Evolutionary conservation across 2,797 vertebrate genomes (phyloP), one percentile per base, ranked within the genome.

Genomic region (Labeo calbasu): DNA sequence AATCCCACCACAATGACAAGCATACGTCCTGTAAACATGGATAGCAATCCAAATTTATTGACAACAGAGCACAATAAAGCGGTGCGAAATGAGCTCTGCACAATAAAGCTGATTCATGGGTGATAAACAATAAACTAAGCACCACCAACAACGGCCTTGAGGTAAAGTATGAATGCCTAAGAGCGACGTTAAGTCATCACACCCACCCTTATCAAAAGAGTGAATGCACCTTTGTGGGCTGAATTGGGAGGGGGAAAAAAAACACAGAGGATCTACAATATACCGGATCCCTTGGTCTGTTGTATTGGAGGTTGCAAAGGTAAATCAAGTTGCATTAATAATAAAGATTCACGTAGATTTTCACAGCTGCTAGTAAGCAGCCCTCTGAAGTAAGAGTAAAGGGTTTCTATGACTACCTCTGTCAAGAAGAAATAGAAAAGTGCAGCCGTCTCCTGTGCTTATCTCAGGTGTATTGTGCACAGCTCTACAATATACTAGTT

Each of bases 381-480:
- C 43, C 19, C n/a, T 63, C 40, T 1, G 2, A 61, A 76, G 70
- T 75, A 73, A 73, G 72, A 48, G 53, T 78, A 46, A 32, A 57
- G 51, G 59, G 70, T 80, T 73, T 79, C 77, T 72, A 80, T 85
- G 77, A 85, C 69, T 25, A 80, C 68, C 83, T 75, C 68, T 72
- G 77, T 53, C 48, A 79, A 65, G 61, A 82, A 75, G 51, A 70
- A 82, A 79, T 40, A 59, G 81, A 55, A 51, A 83, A 73, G 14
- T n/a, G 36, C 61, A 63, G 46, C 81, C 76, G 28, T 77, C 70
- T 80, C 83, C 59, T 65, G 11, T 55, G 36, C 82, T 81, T 86
- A 48, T 81, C 66, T 73, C 57, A 68, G 80, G 84, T 73, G 81
- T 84, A 84, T 73, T 87, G 68, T n/a, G 68, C 53, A 68, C 66